A percentile compares a stretch with the other conserved stretches of the same genome.
Evolutionary conservation across 2,888 invertebrate species (phyloP).

Genomic region (Ochropleura plecta): DNA sequence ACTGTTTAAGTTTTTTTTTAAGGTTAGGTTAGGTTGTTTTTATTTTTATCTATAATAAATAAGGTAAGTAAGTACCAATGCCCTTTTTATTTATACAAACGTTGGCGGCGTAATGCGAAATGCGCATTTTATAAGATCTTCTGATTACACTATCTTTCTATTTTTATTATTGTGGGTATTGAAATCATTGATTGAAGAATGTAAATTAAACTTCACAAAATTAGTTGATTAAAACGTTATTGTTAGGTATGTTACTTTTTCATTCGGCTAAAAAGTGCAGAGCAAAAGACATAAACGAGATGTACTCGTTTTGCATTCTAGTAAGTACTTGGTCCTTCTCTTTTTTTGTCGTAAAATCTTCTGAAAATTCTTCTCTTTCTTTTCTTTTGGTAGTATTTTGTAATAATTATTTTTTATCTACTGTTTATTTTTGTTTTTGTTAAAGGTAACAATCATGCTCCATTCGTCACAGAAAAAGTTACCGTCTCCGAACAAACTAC

Average conservation of each 20-base stretch:
- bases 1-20: not conserved
- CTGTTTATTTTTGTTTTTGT: too few relatives aligned
- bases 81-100: too few relatives aligned
- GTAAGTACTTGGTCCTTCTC: too few relatives aligned
- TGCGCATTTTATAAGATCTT: not conserved
- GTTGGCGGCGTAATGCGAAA: too few relatives aligned
- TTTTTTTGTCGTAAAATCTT: too few relatives aligned
- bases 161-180: not conserved
- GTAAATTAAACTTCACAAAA: not conserved
- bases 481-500: too few relatives aligned
- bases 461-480: too few relatives aligned
- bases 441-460: too few relatives aligned
- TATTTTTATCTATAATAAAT: not conserved
- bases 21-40: not conserved
- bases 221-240: not conserved
- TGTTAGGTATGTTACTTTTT: not conserved
- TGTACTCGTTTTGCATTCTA: too few relatives aligned
- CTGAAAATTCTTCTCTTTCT: too few relatives aligned
- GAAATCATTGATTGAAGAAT: not conserved
- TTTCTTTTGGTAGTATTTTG: too few relatives aligned
- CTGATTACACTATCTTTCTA: not conserved
- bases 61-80: not conserved
- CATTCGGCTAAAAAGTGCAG: not conserved
- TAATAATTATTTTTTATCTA: too few relatives aligned
- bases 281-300: conserved; percentile 51